Evolutionary conservation across 2,888 invertebrate species (phyloP), one percentile per base, ranked within the genome.

Genomic region (Erpobdella octoculata): DNA sequence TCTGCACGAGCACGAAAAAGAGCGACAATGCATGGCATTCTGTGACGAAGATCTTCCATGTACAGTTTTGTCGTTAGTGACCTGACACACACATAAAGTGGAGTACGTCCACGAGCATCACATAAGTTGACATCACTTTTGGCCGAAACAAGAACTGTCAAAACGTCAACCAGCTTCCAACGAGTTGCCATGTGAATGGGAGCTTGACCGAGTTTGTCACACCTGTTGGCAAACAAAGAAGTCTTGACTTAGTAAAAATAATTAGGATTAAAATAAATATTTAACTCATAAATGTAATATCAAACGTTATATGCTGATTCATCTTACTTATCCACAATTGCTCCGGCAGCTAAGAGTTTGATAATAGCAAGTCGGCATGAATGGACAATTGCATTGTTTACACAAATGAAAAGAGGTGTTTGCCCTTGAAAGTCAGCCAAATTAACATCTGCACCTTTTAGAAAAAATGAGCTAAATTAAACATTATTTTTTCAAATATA

Each of bases 391-490:
- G 82, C 82, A 77, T 83, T 83, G 77, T 83, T 83, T 53, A 83
- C 83, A 80, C 83, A 83, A 66, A 83, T 81, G 76, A 83, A 83
- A 71, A 84, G 77, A 0, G 83, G 83, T 5, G 83, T 83, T 76
- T 83, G 82, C 5, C 81, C 79, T 18, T 81, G 80, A 71, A 80
- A 80, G 73, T 83, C 83, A 66, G 79, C 76, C 68, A 79, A 78
- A 74, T 83, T 80, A 31, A 83, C 79, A 75, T 84, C 81, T 37
- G 83, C 83, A 71, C 82, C 83, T 83, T 70, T 21, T 48, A 15
- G 46, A 18, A 9, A 25, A n/a, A n/a, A n/a, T n/a, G n/a, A n/a
- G n/a, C n/a, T n/a, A n/a, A n/a, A n/a, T n/a, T n/a, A n/a, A n/a
- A n/a, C n/a, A n/a, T n/a, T n/a, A n/a, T n/a, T n/a, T n/a, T n/a